Evolutionary conservation across 2,113 vertebrate genomes (phyloP).

Genomic region (Takifugu flavidus): DNA sequence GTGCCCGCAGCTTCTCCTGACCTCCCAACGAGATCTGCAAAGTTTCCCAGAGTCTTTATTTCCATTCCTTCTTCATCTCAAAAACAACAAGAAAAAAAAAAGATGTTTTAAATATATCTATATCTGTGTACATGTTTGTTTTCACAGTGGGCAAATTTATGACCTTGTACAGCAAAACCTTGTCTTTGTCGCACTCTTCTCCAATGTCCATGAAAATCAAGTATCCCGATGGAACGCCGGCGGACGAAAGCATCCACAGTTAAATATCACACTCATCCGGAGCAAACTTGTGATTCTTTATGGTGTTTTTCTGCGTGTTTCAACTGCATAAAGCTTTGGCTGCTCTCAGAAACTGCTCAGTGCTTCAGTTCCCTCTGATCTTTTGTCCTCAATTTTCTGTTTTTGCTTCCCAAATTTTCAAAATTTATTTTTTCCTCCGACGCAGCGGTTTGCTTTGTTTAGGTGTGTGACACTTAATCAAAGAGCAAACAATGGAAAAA

Average conservation of each 20-base stretch:
- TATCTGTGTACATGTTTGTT: constrained; percentile 80
- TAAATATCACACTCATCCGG: constrained; percentile 76
- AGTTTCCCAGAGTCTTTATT: constrained; percentile 78
- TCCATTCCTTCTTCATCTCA: constrained; percentile 75
- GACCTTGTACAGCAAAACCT: constrained; percentile 79
- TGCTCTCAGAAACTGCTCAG: constrained; percentile 89
- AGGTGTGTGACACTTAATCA: constrained; percentile 68
- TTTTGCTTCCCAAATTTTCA: constrained; percentile 61
- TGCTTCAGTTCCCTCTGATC: constrained; percentile 72
- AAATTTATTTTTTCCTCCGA: constrained; percentile 55
- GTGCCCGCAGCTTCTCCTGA: constrained; percentile 79
- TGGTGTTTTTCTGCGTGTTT: constrained; percentile 79
- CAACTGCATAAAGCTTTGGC: constrained; percentile 92
- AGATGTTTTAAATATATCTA: constrained; percentile 80
- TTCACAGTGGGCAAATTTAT: constrained; percentile 96
- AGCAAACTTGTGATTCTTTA: constrained; percentile 68
- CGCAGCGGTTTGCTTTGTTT: constrained; percentile 71
- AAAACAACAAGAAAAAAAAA: constrained; percentile 60
- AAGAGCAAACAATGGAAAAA: constrained; percentile 26
- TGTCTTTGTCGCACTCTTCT: constrained; percentile 69
- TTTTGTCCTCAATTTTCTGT: constrained; percentile 55
- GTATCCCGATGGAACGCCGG: constrained; percentile 80
- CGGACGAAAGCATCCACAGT: constrained; percentile 70
- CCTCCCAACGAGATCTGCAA: constrained; percentile 83
- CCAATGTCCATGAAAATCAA: constrained; percentile 83